Base-by-base conservation (phyloP, 1,140 invertebrate species). In the Drosophila guanche region DNA sequence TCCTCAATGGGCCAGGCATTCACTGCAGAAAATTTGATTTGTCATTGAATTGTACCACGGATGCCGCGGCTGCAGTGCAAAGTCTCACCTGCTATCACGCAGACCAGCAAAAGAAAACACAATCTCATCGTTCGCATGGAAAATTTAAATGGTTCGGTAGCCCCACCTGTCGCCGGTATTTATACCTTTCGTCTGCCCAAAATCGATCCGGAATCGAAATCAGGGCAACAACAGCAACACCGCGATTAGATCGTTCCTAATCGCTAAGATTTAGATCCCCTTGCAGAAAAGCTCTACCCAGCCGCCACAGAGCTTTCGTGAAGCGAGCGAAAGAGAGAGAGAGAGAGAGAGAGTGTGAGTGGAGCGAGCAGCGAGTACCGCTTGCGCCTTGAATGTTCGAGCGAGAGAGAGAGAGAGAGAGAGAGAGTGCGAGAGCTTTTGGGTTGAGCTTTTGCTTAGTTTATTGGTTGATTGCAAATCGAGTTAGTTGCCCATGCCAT, bases 401-500 rank as follows among this genome's bases (percentile, higher is more conserved):
- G 16, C 0, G 16, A 20, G 16, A 20, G 16, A 20, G 16, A 25
- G 0, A 0, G 8, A 56, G n/a, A 68, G 66, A 20, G 16, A 20
- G 16, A 20, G 16, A 20, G 16, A 20, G 16, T 33, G 0, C 1
- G 8, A 56, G n/a, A 68, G 66, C 51, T 56, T 69, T 68, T 22
- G 56, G 50, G 43, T 40, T 59, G 54, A 70, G 65, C 59, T 69
- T 83, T 47, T 23, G 55, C 48, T 56, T 29, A 51, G 25, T 58
- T 52, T 54, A 73, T 23, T 85, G 52, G 46, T 40, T 58, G 12
- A 23, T 40, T 29, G 4, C 3, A 29, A 43, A 6, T 5, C 2
- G 29, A 50, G 37, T 63, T 76, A 85, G 37, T 58, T 70, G 40
- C 81, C 81, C 62, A 70, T 71, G 22, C 92, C 93, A 68, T 69